Evolutionary conservation across 2,888 invertebrate genomes (phyloP), one percentile per base, ranked within the genome.

Genomic region (Leptogaster cylindrica): DNA sequence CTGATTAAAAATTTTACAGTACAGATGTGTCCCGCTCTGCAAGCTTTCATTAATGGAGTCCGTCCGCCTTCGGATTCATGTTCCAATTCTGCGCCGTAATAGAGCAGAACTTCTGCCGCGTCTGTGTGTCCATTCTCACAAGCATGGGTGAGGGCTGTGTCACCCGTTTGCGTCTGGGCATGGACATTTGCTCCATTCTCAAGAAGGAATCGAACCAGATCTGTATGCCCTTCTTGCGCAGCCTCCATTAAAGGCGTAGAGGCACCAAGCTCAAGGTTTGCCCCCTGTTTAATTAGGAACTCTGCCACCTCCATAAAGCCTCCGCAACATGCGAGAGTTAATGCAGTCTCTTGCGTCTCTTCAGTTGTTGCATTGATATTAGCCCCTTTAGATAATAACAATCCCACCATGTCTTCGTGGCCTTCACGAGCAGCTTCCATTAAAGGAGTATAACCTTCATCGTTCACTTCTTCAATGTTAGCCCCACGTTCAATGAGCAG

Each of bases 341-440:
- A 82, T 2, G 97, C 95, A 0, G 97, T 97, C 83, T 97, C 97
- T 79, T 98, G 97, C 2, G 98, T 97, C 81, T 99, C 98, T 80
- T 98, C 98, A 1, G 98, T 98, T 82, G 97, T 96, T 71, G 96
- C 95, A 84, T 99, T 98, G 79, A 99, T 96, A 77, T 95, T 92
- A 52, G 97, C 98, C 73, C 92, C 94, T 83, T 95, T 94, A 71
- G 91, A 91, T 10, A 98, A 84, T 65, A 99, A 86, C 65, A 97
- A 83, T 46, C 95, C 93, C 6, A 98, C 97, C 94, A 98, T 97
- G 82, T 97, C 96, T 79, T 97, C 96, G 81, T 99, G 98, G 65
- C 98, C 98, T 82, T 99, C 98, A 52, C 98, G 84, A 0, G 97
- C 95, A 48, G 98, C 98, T 84, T 99, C 99, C 98, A 99, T 99